Evolutionary conservation across 2,888 invertebrate species (phyloP), one percentile per base, ranked within the genome.

Genomic region (Noctua fimbriata): DNA sequence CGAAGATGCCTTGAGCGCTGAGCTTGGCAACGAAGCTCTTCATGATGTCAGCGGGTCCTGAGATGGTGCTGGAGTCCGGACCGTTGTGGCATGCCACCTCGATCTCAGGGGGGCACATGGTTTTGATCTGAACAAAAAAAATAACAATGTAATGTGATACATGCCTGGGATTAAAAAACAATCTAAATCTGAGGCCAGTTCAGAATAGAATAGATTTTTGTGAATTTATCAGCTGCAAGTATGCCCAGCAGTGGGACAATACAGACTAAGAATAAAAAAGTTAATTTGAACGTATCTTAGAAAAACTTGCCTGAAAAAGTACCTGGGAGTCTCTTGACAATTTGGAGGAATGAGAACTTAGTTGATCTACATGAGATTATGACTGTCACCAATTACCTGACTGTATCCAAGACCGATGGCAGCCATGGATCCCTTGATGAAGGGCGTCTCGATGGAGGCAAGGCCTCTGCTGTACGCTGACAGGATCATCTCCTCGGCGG

Each of bases 41-140:
- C 92, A 98, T 97, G 69, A 97, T 96, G 6, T 98, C 98, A 58
- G 97, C 97, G 0, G 98, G 98, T 0, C 99, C 99, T 1, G 99
- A 99, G 88, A 99, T 98, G n/a, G 99, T 99, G 76, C 98, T 98
- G 69, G 98, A 99, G 89, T 98, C 98, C 1, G 97, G 97, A 0
- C 98, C 98, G 92, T 99, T 99, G 95, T 98, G 99, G 91, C 99
- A 99, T 0, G 99, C 98, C 3, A 99, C 98, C 89, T 98, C 98
- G 63, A 99, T 98, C 69, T 98, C 98, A 4, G 97, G 96, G 0
- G 99, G 98, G 78, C 98, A 97, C 87, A 98, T 96, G 63, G 96
- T 91, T 89, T 98, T 98, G 32, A 98, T 94, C 96, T 97, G 90
- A 28, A 32, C 18, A 14, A 32, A 55, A 75, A 32, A n/a, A 72